Base-by-base conservation (phyloP, 2,113 vertebrate species). In the Hydrolagus affinis region DNA sequence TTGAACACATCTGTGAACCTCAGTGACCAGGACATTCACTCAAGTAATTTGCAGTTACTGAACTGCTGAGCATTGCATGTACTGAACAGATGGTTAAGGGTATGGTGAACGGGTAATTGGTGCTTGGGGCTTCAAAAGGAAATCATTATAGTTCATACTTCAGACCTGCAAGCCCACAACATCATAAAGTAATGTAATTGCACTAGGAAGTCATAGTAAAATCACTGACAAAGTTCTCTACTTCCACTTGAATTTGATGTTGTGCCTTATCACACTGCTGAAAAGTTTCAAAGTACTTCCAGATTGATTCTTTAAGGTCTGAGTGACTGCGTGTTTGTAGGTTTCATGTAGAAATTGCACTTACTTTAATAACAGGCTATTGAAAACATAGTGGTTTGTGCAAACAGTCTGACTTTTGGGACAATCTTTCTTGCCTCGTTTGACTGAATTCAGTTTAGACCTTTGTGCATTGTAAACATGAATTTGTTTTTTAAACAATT, bases 61-160 rank as follows among this genome's bases (percentile, higher is more conserved):
- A 87, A 86, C 85, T 85, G 75, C 78, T 88, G 68, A 59, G 74
- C 77, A 75, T 90, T 88, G 76, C 85, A 85, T 76, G 70, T 86
- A 66, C 28, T 77, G 74, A 73, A 85, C 87, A 86, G 70, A 71
- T 85, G 72, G 70, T 80, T 86, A 44, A 21, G 80, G 77, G 85
- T 62, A 32, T 30, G 44, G 25, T 64, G 21, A 78, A 23, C 11
- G 75, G 86, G 15, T 70, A 85, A 88, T 86, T 86, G 74, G 86
- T 85, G 89, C 90, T 91, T 0, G 68, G 86, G 89, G 90, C 89
- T 88, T 88, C 86, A 89, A 88, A 91, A 92, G 92, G 91, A 93
- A 93, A 89, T 89, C 85, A 93, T 93, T 92, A 92, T 89, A 87
- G 85, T 7, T 83, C 77, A 88, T 88, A 70, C 71, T 9, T 28